Conservation (phyloP, 37 sponge, comb jelly and placozoan genomes). For the Ephydatia muelleri region DNA sequence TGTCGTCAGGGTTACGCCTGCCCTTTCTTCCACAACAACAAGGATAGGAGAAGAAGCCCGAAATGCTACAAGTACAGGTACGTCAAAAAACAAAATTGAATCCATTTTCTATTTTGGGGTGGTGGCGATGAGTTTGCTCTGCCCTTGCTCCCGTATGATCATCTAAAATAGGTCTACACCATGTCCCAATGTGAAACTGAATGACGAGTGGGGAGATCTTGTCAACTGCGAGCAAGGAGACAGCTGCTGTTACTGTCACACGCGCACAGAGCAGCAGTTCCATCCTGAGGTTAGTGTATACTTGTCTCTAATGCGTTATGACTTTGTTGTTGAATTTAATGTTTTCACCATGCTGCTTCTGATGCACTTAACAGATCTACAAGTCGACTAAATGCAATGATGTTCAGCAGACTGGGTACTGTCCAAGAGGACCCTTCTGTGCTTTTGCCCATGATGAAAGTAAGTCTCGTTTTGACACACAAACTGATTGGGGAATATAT, state of each 20-base stretch:
- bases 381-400: slow-evolving; percentile 98
- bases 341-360: background rate
- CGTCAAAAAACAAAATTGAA: background rate
- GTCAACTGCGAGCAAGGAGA: slow-evolving; percentile 87
- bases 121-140: background rate
- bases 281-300: slow-evolving; percentile 87
- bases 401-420: slow-evolving; percentile 96
- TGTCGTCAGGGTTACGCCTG: slow-evolving; percentile 99
- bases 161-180: slow-evolving; percentile 85
- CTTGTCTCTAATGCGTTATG: background rate
- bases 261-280: slow-evolving; percentile 98
- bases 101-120: background rate
- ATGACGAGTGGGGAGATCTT: slow-evolving; percentile 99
- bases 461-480: slow-evolving; percentile 30
- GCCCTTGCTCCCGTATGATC: background rate
- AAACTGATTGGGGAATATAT: background rate
- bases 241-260: slow-evolving; percentile 93
- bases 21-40: slow-evolving; percentile 96
- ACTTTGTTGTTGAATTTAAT: background rate
- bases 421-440: slow-evolving; percentile 98
- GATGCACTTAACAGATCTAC: slow-evolving; percentile 79
- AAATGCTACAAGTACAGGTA: slow-evolving; percentile 87
- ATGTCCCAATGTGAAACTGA: slow-evolving; percentile 94
- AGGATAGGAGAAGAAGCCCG: slow-evolving; percentile 91
- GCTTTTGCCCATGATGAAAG: slow-evolving; percentile 98